These are phyloP conservation scores for Tachyglossus aculeatus DNA, from an alignment of 2,797 vertebrate genomes.

Conservation along the genomic window DNA sequence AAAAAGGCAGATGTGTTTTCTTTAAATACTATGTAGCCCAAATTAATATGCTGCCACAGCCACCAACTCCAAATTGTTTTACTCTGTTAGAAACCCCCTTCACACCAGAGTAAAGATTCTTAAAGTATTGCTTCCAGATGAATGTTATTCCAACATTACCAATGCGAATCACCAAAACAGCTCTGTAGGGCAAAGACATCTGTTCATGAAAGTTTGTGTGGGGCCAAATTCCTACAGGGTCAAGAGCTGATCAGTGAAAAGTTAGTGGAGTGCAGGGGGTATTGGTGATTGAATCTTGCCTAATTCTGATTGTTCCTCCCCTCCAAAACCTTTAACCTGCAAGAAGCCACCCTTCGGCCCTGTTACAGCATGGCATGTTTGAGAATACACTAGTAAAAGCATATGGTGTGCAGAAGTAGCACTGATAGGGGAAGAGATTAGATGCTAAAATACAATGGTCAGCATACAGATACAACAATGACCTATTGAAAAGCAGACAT, in stretches of 20 bases:
- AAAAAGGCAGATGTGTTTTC: not conserved
- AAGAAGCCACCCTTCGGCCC: not conserved
- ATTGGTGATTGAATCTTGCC: not conserved
- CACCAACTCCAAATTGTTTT: not conserved
- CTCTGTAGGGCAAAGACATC: not conserved
- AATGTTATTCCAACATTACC: not conserved
- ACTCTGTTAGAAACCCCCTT: constrained; percentile 1
- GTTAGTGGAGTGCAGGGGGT: not conserved
- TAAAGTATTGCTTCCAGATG: constrained; percentile 6
- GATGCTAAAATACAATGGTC: too few species aligned
- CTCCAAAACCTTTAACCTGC: too few species aligned
- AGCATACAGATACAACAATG: too few species aligned
- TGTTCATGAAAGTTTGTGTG: not conserved
- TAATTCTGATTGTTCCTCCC: not conserved
- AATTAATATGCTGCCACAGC: not conserved
- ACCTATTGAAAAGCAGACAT: too few species aligned
- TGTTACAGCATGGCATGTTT: not conserved
- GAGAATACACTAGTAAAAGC: not conserved
- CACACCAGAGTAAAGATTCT: not conserved
- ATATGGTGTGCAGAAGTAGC: not conserved
- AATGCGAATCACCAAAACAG: not conserved
- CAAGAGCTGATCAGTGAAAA: not conserved
- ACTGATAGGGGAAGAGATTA: not conserved
- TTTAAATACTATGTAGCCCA: not conserved
- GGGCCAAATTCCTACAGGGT: not conserved